Percentiles rank a stretch among this genome's conserved stretches.
These are phyloP conservation scores for Lagorchestes hirsutus DNA, from an alignment of 2,797 vertebrate genomes.

Conservation along the genomic window DNA sequence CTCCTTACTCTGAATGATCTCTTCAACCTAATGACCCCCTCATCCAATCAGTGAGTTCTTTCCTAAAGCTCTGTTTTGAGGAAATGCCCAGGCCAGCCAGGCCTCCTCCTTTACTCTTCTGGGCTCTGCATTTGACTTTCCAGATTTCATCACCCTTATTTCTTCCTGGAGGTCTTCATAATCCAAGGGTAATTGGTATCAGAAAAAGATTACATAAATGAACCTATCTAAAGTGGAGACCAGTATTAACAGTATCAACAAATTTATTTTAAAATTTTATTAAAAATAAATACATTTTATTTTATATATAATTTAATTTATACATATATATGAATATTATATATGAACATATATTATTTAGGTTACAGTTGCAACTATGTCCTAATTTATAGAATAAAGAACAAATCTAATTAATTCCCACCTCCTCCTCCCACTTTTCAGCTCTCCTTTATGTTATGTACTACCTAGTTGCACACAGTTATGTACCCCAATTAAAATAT, in stretches of 20 bases:
- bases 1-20: not conserved
- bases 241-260: not conserved
- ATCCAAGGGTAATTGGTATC: not conserved
- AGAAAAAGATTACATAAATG: not conserved
- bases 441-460: not conserved
- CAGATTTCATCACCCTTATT: not conserved
- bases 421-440: not conserved
- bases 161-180: not conserved
- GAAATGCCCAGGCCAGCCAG: not conserved
- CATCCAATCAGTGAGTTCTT: not conserved
- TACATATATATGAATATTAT: too few species aligned
- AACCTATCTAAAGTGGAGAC: not conserved
- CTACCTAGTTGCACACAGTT: not conserved
- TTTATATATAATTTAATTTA: not conserved
- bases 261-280: too few species aligned
- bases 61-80: not conserved
- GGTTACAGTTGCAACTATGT: not conserved
- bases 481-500: not conserved
- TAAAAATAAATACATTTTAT: not conserved
- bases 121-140: not conserved
- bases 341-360: not conserved
- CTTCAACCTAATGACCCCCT: not conserved
- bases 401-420: not conserved
- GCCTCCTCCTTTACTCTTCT: not conserved
- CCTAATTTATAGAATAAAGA: not conserved